Percentiles rank a stretch among this genome's conserved stretches.
These are phyloP conservation scores for Ivindomyrus marchei DNA, from an alignment of 2,113 vertebrate species.

Conservation along the genomic window DNA sequence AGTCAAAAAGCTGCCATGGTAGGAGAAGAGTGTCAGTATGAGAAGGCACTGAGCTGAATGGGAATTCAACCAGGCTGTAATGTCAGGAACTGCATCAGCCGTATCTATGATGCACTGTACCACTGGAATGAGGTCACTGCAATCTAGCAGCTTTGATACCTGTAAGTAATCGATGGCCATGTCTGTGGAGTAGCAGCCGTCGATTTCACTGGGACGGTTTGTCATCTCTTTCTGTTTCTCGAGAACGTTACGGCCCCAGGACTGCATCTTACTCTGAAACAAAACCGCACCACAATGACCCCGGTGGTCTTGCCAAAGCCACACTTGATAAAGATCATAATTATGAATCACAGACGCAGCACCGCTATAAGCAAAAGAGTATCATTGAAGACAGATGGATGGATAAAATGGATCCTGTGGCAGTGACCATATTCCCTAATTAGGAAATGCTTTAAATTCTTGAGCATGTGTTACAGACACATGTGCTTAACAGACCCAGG, in stretches of 20 bases:
- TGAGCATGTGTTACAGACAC: background rate
- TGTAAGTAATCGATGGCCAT: constrained; percentile 76
- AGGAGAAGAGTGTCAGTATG: background rate
- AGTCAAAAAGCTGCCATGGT: constrained; percentile 56
- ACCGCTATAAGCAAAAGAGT: background rate
- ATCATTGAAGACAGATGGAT: background rate
- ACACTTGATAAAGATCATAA: background rate
- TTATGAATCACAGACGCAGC: background rate
- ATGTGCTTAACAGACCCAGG: background rate
- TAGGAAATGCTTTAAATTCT: background rate
- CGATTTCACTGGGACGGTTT: constrained; percentile 51
- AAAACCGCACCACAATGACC: background rate
- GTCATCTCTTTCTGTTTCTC: constrained; percentile 48
- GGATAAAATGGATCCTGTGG: background rate
- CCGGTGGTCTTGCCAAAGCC: background rate
- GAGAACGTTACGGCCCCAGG: constrained; percentile 51
- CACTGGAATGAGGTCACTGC: background rate
- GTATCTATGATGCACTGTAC: background rate
- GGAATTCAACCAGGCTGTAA: background rate
- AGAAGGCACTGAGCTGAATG: background rate
- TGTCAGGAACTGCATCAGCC: background rate
- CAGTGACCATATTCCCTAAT: background rate
- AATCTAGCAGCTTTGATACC: constrained; percentile 53
- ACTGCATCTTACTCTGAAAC: constrained; percentile 41
- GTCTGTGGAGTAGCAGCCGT: constrained; percentile 63